phyloP scores from a whole-genome alignment of 2,797 vertebrate species.

The Ciconia nigra region DNA sequence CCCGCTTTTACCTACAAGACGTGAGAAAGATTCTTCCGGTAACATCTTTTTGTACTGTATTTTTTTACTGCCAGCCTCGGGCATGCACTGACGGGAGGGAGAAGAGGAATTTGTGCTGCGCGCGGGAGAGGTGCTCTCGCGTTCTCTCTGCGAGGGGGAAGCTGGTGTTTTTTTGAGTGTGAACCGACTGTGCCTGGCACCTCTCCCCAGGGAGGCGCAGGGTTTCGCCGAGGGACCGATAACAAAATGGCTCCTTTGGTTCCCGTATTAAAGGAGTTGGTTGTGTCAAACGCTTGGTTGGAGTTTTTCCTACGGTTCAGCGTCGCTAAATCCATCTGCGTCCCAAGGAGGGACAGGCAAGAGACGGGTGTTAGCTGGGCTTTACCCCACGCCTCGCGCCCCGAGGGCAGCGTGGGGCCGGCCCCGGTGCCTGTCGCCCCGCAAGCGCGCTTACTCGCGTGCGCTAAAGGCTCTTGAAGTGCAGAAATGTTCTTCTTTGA shows the following conservation, averaged over 20 bases:
- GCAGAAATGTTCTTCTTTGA: neutral
- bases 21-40: neutral
- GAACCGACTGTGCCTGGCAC: accelerated
- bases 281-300: neutral
- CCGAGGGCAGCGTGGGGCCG: neutral
- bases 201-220: neutral
- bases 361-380: accelerated
- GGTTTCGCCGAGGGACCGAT: neutral
- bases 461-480: accelerated
- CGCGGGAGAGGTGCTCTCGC: accelerated
- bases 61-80: neutral
- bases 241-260: neutral
- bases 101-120: too few relatives aligned
- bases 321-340: accelerated
- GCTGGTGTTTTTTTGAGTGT: neutral
- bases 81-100: accelerated
- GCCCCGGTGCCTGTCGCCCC: accelerated
- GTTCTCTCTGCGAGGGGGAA: neutral
- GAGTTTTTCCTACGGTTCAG: neutral
- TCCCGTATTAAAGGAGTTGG: neutral
- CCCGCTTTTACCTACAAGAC: accelerated
- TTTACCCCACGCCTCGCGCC: neutral
- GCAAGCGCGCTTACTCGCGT: accelerated
- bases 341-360: accelerated
- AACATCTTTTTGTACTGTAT: neutral